Evolutionary conservation across 2,797 vertebrate species (phyloP).

Genomic region (Rallus crepitans): DNA sequence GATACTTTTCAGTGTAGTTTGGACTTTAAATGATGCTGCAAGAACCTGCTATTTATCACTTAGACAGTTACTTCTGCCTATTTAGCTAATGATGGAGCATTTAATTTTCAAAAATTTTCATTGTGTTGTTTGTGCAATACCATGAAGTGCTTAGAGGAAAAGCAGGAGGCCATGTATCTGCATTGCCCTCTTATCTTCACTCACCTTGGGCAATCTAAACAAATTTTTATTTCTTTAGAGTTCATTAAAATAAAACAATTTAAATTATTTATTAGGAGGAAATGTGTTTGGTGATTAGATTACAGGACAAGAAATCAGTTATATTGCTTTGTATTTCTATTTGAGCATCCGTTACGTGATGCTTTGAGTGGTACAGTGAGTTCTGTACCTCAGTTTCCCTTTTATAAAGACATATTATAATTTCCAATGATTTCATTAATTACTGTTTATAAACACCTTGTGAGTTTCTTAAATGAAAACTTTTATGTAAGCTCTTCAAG

Average conservation of each 20-base stretch:
- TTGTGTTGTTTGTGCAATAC: background rate
- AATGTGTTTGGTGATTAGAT: background rate
- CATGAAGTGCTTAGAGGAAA: background rate
- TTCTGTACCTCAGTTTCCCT: background rate
- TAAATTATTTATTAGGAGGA: conserved; percentile 33
- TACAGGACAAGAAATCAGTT: background rate
- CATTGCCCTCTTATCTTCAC: background rate
- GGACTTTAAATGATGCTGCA: background rate
- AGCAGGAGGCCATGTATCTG: background rate
- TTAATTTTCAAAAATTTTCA: conserved; percentile 40
- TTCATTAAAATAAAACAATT: conserved; percentile 26
- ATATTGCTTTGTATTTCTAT: background rate
- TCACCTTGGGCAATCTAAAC: background rate
- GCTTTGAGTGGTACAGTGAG: background rate
- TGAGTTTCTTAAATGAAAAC: background rate
- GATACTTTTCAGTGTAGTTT: background rate
- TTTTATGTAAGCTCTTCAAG: background rate
- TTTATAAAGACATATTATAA: background rate
- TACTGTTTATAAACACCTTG: background rate
- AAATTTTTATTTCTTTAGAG: background rate
- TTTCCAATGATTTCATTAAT: background rate
- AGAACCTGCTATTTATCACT: background rate
- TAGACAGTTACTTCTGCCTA: conserved; percentile 16
- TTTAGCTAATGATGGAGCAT: conserved; percentile 48
- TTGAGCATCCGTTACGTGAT: background rate